Percentiles rank a stretch among this genome's conserved stretches.
Conservation (phyloP, 2,797 vertebrate species). For the Chaetodon trifasciatus region DNA sequence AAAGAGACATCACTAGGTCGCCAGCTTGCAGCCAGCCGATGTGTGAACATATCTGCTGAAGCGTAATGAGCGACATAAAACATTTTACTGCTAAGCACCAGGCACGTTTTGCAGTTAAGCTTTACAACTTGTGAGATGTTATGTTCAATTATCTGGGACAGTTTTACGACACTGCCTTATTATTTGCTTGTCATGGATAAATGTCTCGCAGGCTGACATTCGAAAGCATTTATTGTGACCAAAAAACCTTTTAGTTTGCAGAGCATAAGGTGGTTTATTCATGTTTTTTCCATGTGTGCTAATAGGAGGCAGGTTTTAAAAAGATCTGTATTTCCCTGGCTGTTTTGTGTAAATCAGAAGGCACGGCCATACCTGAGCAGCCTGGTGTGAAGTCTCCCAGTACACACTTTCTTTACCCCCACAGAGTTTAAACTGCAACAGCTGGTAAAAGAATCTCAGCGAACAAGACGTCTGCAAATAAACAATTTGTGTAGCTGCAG, state of each 20-base stretch:
- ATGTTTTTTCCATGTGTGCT: background rate
- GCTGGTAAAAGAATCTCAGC: constrained; percentile 38
- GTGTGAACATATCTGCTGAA: background rate
- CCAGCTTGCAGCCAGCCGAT: background rate
- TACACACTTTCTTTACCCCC: constrained; percentile 5
- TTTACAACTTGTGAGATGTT: background rate
- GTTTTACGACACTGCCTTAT: background rate
- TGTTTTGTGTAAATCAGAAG: constrained; percentile 42
- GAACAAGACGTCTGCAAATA: constrained; percentile 8
- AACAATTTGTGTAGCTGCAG: constrained; percentile 53
- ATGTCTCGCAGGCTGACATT: background rate
- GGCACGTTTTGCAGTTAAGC: background rate
- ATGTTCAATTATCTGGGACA: background rate
- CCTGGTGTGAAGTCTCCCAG: constrained; percentile 22
- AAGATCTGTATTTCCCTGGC: background rate
- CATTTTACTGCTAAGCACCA: background rate
- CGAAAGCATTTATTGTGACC: background rate
- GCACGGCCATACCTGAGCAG: constrained; percentile 21
- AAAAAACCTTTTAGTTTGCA: background rate
- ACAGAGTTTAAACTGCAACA: constrained; percentile 46
- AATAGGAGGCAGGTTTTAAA: background rate
- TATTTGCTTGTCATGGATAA: background rate
- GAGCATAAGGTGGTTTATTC: background rate
- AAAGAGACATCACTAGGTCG: constrained; percentile 20
- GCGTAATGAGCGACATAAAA: constrained; percentile 18